These are phyloP conservation scores for Anthonomus grandis DNA, from an alignment of 1,140 invertebrate species.

Conservation along the genomic window DNA sequence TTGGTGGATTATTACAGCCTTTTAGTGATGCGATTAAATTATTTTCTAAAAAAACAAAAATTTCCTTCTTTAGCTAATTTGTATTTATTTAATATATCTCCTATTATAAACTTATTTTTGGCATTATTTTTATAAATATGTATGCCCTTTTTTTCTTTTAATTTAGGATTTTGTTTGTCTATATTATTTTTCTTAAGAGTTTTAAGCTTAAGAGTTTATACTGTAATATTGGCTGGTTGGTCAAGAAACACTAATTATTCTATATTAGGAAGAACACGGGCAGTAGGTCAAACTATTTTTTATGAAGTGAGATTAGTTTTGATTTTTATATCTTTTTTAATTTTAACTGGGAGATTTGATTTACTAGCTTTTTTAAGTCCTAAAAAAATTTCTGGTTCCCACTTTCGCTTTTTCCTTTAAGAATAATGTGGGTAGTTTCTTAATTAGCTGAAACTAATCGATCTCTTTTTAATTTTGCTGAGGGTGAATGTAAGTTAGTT, in stretches of 20 bases:
- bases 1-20: constrained; percentile 61
- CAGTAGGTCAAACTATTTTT: constrained; percentile 64
- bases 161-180: constrained; percentile 52
- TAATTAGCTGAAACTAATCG: constrained; percentile 69
- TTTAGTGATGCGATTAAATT: constrained; percentile 66
- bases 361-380: constrained; percentile 30
- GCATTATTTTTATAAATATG: constrained; percentile 54
- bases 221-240: constrained; percentile 57
- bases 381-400: constrained; percentile 53
- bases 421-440: constrained; percentile 56
- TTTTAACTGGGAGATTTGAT: constrained; percentile 44
- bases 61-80: constrained; percentile 53
- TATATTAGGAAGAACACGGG: constrained; percentile 59
- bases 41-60: constrained; percentile 59
- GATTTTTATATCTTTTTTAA: constrained; percentile 54
- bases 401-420: constrained; percentile 53
- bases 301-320: constrained; percentile 63
- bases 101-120: constrained; percentile 56
- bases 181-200: constrained; percentile 55
- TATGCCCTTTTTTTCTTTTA: constrained; percentile 48
- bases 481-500: constrained; percentile 70
- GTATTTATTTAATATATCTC: constrained; percentile 56
- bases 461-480: constrained; percentile 74
- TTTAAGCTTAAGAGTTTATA: constrained; percentile 58
- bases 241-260: constrained; percentile 66